These are phyloP conservation scores for Tenualosa thibaudeaui DNA, from an alignment of 2,797 vertebrate genomes.

Conservation along the genomic window DNA sequence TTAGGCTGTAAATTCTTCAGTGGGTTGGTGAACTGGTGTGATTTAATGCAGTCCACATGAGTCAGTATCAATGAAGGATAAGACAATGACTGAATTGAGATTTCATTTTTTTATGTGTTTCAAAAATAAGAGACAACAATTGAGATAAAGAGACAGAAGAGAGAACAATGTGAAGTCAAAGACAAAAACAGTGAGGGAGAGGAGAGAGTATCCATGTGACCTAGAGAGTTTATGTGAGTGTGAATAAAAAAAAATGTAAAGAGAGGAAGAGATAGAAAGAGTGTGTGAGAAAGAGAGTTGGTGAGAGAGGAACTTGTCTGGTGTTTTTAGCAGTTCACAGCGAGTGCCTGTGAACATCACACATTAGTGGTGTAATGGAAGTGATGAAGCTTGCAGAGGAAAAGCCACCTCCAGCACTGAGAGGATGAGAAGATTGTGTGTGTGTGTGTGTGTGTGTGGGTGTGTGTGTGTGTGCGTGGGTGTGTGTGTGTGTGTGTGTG, in stretches of 20 bases:
- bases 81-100: background rate
- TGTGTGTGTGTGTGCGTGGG: background rate
- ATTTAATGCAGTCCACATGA: background rate
- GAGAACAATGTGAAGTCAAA: background rate
- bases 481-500: background rate
- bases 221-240: background rate
- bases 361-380: conserved; percentile 36
- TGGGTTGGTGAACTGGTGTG: too few species aligned
- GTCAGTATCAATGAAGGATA: background rate
- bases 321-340: conserved; percentile 36
- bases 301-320: background rate
- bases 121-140: conserved; percentile 35
- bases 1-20: too few species aligned
- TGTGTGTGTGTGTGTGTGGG: background rate
- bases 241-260: background rate
- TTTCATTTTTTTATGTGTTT: background rate
- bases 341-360: conserved; percentile 39
- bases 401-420: conserved; percentile 6
- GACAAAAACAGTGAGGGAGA: background rate
- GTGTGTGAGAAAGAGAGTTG: conserved; percentile 34
- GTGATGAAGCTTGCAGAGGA: conserved; percentile 24
- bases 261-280: conserved; percentile 11
- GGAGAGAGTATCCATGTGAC: background rate
- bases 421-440: conserved; percentile 14
- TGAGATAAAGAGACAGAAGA: background rate